Percentiles rank a stretch among this genome's conserved stretches.
Conservation (phyloP, 2,888 invertebrate genomes). For the Lithodes maja region DNA sequence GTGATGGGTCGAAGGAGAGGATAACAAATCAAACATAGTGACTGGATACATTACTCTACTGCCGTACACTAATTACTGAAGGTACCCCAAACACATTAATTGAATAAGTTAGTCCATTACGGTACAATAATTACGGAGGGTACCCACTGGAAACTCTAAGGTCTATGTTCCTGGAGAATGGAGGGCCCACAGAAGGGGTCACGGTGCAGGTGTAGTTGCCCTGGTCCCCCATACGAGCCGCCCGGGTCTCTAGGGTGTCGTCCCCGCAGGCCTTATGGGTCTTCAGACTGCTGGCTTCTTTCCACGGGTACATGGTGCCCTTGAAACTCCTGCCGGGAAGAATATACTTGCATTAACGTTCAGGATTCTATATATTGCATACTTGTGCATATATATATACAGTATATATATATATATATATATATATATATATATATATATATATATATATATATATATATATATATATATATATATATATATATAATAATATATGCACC, state of each 20-base stretch:
- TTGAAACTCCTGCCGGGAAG: slow-evolving; percentile 33
- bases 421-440: slow-evolving; percentile 42
- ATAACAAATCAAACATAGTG: too few relatives aligned
- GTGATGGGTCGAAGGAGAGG: too few relatives aligned
- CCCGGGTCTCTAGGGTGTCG: slow-evolving; percentile 4
- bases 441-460: slow-evolving; percentile 41
- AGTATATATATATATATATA: slow-evolving; percentile 18
- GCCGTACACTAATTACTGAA: too few relatives aligned
- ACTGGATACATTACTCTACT: too few relatives aligned
- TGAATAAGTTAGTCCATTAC: too few relatives aligned
- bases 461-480: slow-evolving; percentile 30
- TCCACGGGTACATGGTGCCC: slow-evolving; percentile 22
- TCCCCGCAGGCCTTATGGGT: background rate
- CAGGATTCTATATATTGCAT: too few relatives aligned
- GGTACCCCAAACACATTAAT: too few relatives aligned
- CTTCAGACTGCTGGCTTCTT: slow-evolving; percentile 5
- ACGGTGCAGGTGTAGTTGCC: slow-evolving; percentile 51
- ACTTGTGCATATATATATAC: background rate
- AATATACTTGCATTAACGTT: too few relatives aligned
- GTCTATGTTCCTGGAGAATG: background rate
- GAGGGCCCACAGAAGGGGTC: slow-evolving; percentile 35
- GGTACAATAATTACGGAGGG: background rate
- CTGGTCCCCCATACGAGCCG: background rate
- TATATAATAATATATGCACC: too few relatives aligned
- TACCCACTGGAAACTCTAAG: slow-evolving; percentile 13